These are phyloP conservation scores for Propithecus perrieri DNA, from an alignment of 2,797 vertebrate genomes.

Conservation along the genomic window DNA sequence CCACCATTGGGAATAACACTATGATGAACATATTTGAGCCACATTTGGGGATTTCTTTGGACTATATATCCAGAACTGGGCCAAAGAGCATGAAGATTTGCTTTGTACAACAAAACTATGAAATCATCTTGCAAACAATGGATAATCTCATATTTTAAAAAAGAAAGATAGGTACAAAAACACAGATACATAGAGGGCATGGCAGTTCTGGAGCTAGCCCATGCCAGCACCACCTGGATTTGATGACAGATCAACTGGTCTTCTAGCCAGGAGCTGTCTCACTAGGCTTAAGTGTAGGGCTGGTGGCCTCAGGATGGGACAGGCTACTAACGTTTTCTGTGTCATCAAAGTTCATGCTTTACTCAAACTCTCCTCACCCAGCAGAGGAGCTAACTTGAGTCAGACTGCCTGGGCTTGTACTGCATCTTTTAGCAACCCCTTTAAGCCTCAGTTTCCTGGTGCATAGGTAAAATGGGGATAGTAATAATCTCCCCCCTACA, in stretches of 20 bases:
- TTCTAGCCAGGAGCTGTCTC: not conserved
- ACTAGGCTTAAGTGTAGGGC: not conserved
- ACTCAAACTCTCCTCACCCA: not conserved
- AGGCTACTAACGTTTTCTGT: not conserved
- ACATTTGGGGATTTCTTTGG: not conserved
- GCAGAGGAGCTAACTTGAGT: not conserved
- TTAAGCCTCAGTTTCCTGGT: not conserved
- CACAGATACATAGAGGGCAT: too few relatives aligned
- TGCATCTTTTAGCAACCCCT: not conserved
- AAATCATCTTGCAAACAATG: not conserved
- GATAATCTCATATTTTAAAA: not conserved
- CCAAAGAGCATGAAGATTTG: not conserved
- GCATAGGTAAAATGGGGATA: not conserved
- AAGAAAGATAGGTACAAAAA: not conserved
- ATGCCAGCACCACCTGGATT: not conserved
- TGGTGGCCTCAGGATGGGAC: not conserved
- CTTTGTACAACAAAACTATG: not conserved
- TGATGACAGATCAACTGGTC: not conserved
- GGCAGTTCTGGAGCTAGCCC: not conserved
- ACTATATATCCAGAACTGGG: not conserved
- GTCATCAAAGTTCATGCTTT: not conserved
- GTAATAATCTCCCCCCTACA: not conserved
- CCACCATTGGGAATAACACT: not conserved
- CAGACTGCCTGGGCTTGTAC: fast-evolving
- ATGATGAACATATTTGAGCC: not conserved